Evolutionary conservation across 2,888 invertebrate genomes (phyloP), one percentile per base, ranked within the genome.

Genomic region (Terebella lapidaria): DNA sequence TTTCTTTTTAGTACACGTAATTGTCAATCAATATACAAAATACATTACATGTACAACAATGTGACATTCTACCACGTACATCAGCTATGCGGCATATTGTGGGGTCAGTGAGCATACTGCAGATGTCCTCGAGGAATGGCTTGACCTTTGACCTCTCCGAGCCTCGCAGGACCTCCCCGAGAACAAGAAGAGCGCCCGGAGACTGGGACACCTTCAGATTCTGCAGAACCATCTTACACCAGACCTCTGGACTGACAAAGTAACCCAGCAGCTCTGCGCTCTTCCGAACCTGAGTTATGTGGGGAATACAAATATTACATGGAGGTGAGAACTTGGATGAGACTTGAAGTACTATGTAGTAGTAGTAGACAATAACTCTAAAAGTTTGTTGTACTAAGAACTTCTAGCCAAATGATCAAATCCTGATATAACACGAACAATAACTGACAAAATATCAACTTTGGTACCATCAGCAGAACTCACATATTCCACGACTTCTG

Each of bases 201-300:
- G 71, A 68, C 59, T 74, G 74, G 18, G 35, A 45, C 20, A 56
- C 24, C 30, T 46, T 56, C 15, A 65, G 30, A 28, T 60, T 46
- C 26, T 57, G 35, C 26, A 77, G 59, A 15, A 75, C 69, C 61
- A 89, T 79, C 47, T 86, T 85, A 79, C 86, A 87, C 86, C 88
- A 90, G 0, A 86, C 85, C 24, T 85, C 83, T 0, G 87, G 86
- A 0, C 83, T 83, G 52, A 91, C 87, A 81, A 92, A 92, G 73
- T 87, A 87, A 15, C 90, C 91, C 66, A 91, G 84, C 55, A 89
- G 81, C 74, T 88, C 86, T 0, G 89, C 86, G 1, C 89, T 86
- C 54, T 85, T 84, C 72, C 87, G 42, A 35, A 35, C 42, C 42
- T 35, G n/a, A 35, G n/a, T n/a, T 15, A 35, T 15, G 42, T n/a